Evolutionary conservation across 1,140 invertebrate species (phyloP), one percentile per base, ranked within the genome.

Genomic region (Chrysoperla carnea): DNA sequence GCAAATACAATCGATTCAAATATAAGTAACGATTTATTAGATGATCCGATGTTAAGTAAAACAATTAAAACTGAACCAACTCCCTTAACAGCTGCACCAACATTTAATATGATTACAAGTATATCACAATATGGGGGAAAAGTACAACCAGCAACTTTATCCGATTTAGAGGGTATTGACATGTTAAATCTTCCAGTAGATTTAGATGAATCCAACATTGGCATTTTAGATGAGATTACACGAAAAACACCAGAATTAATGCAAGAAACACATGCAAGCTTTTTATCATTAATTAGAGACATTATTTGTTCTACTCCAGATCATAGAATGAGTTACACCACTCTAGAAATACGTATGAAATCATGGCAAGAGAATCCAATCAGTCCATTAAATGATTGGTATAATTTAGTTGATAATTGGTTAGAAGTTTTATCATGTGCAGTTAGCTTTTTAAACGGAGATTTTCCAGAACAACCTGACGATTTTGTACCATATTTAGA

Each of bases 401-500:
- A 52, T 41, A 51, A 52, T 54, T 65, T 73, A 27, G 67, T 71
- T 6, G 68, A 77, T 37, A 84, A 83, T 48, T 93, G 88, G 85
- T 71, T 81, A 12, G 70, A 73, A 4, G 68, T 83, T 44, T 69
- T 94, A 12, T 72, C 78, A 29, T 78, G 84, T 6, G 86, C 87
- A 3, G 64, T 94, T 8, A 80, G 82, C 45, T 94, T 93, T 59
- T 63, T 95, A 12, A 79, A 85, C 12, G 90, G 90, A 4, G 86
- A 92, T 56, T 77, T 80, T 49, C 67, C 76, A 45, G 81, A 81
- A 41, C 73, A 81, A 48, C 83, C 89, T 11, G 78, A 85, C 37
- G 89, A 93, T 50, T 89, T 90, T 66, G 86, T 94, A 4, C 90
- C 91, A 4, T 93, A 89, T 52, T 70, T 96, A 41, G 89, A 94